Base-by-base conservation (phyloP, 2,888 invertebrate species). In the Hoplodrina blanda region DNA sequence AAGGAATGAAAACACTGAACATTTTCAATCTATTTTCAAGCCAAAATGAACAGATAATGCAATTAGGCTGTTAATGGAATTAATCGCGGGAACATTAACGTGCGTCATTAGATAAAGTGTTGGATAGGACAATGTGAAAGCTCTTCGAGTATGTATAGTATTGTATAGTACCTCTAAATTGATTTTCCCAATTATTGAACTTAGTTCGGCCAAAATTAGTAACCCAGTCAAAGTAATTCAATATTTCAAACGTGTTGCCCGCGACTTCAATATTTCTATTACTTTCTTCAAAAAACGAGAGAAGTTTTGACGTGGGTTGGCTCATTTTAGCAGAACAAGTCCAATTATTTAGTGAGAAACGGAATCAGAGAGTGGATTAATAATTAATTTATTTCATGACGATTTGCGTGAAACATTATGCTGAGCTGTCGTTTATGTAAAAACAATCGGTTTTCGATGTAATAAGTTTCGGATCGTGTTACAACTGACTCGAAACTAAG, bases 31-130 rank as follows among this genome's bases (percentile, higher is more conserved):
- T 78, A 76, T 76, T 82, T 76, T 73, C 57, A 64, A 57, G 57
- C 67, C 44, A 78, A 76, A 82, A 80, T 78, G 76, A 72, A 77
- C 69, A 69, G 71, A 69, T 85, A 82, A 87, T 78, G 77, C 71
- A 76, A 83, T 85, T 83, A 81, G 63, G 63, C 69, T 59, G 33
- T 74, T 83, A 87, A 83, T 80, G 75, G 73, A 78, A 81, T 84
- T 83, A 87, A 80, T 82, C 70, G 70, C 63, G 61, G 80, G 68
- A 62, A 73, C 82, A 84, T 82, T 83, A 84, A 55, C 59, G 75
- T 56, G 62, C 80, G 67, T 80, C 72, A 84, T 80, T 81, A 73
- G 71, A 76, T 81, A 71, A 83, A 85, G 80, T 78, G 78, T 71
- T 80, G 54, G 76, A 73, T 77, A 71, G 74, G 73, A 74, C 70